These are phyloP conservation scores for Escarpia spicata DNA, from an alignment of 2,888 invertebrate species.

Conservation along the genomic window DNA sequence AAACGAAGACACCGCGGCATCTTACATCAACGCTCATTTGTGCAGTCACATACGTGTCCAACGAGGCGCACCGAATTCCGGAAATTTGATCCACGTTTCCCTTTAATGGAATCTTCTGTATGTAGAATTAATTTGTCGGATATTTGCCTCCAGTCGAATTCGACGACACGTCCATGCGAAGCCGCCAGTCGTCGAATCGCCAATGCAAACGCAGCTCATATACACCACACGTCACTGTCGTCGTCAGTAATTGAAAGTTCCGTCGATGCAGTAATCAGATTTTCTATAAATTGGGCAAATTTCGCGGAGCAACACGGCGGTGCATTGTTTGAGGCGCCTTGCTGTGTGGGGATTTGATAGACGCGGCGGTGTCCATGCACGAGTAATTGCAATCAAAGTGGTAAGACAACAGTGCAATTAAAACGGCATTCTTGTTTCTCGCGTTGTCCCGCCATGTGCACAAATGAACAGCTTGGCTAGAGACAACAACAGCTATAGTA, in stretches of 20 bases:
- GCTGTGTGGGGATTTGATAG: background rate
- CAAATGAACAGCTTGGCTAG: background rate
- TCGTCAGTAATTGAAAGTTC: background rate
- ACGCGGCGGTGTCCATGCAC: background rate
- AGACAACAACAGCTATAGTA: background rate
- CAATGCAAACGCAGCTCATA: background rate
- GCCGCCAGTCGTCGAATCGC: background rate
- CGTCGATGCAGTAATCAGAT: slow-evolving; percentile 12
- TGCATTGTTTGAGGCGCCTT: background rate
- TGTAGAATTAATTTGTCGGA: slow-evolving; percentile 1
- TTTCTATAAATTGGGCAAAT: slow-evolving; percentile 10
- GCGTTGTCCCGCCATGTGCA: background rate
- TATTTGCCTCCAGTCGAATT: background rate
- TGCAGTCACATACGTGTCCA: background rate
- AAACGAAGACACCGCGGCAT: background rate
- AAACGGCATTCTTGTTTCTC: background rate
- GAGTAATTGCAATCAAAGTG: background rate
- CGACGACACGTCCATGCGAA: background rate
- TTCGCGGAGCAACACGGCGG: slow-evolving; percentile 1
- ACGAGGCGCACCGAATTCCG: background rate
- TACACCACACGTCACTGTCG: background rate
- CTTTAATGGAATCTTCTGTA: background rate
- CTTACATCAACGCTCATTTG: background rate
- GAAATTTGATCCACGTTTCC: background rate
- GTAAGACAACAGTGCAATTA: background rate